Evolutionary conservation across 1,140 invertebrate genomes (phyloP).

Genomic region (Scaptodrosophila lebanonensis): DNA sequence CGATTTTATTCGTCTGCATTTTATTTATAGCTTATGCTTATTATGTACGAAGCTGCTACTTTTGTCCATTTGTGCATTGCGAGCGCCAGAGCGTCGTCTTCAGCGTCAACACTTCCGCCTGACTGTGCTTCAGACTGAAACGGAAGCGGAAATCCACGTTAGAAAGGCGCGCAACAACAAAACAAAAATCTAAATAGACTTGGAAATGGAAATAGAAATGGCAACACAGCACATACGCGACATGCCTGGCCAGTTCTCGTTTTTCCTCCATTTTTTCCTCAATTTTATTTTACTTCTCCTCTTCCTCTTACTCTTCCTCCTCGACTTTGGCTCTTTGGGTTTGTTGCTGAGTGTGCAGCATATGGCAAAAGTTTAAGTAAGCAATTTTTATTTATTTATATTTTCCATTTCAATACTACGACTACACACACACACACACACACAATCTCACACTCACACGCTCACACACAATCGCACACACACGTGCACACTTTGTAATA

Average conservation of each 20-base stretch:
- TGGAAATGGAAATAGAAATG: not conserved
- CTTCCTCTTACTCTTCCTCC: too few species aligned
- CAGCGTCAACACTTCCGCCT: not conserved
- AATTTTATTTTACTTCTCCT: too few species aligned
- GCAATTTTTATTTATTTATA: conserved; percentile 2
- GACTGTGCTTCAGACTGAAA: not conserved
- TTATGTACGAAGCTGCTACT: not conserved
- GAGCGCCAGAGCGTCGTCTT: not conserved
- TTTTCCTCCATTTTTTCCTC: too few species aligned
- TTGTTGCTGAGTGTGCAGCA: not conserved
- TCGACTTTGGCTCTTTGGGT: too few species aligned
- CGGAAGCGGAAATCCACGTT: conserved; percentile 1
- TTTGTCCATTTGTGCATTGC: too few species aligned
- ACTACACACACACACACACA: too few species aligned
- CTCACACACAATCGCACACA: too few species aligned
- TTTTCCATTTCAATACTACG: not conserved
- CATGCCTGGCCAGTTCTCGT: too few species aligned
- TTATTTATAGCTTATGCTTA: too few species aligned
- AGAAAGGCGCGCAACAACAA: not conserved
- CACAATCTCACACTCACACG: too few species aligned
- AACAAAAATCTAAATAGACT: not conserved
- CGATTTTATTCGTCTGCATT: too few species aligned
- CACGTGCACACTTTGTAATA: not conserved
- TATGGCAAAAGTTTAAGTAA: not conserved
- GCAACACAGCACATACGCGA: too few species aligned